Conservation (phyloP, 2,113 vertebrate genomes). For the Tamias sibiricus region DNA sequence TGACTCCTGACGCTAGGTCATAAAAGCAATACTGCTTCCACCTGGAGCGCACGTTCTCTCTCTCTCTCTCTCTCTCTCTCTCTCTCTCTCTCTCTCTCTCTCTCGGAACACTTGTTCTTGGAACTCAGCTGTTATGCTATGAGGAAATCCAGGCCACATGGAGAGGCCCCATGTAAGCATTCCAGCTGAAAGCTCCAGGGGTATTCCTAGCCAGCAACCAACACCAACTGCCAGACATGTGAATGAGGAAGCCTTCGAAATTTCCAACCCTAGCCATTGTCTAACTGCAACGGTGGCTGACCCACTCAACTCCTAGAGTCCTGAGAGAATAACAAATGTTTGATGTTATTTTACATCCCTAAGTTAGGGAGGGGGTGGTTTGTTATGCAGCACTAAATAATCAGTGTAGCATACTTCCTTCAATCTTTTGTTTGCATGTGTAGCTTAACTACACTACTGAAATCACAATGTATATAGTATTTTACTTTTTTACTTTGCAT, state of each 20-base stretch:
- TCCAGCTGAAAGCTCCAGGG: constrained; percentile 25
- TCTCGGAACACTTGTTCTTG: constrained; percentile 37
- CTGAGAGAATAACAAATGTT: not conserved
- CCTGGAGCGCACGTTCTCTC: not conserved
- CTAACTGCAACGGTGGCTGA: constrained; percentile 13
- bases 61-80: constrained; percentile 5
- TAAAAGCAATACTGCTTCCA: constrained; percentile 41
- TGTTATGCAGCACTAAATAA: constrained; percentile 12
- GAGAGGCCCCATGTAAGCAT: constrained; percentile 45
- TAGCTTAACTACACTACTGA: not conserved
- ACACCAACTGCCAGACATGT: constrained; percentile 38
- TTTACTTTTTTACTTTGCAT: not conserved
- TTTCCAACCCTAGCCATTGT: not conserved
- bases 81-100: not conserved
- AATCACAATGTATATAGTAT: not conserved
- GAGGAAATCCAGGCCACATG: constrained; percentile 46
- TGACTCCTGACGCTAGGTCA: not conserved
- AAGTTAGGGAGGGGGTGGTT: not conserved
- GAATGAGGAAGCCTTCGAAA: not conserved
- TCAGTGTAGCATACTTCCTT: not conserved
- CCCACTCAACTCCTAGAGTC: not conserved
- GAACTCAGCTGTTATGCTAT: constrained; percentile 27
- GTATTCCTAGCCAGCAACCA: constrained; percentile 12
- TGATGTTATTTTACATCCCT: not conserved
- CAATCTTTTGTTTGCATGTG: not conserved